These are phyloP conservation scores for Melanostoma mellinum DNA, from an alignment of 2,888 invertebrate species.

Conservation along the genomic window DNA sequence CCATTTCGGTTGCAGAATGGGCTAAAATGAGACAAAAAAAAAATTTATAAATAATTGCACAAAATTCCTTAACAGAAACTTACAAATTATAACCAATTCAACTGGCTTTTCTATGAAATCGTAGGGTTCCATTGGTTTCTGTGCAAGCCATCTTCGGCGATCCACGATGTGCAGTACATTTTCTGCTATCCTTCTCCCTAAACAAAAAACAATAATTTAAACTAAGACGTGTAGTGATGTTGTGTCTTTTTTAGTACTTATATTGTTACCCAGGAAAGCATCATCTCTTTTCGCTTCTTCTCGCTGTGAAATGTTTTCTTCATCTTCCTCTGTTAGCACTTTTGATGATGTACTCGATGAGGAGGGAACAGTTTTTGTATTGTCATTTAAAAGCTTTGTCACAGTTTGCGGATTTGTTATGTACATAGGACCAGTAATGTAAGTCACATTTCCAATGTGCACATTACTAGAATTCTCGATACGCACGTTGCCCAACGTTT, in stretches of 20 bases:
- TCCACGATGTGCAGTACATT: conserved; percentile 78
- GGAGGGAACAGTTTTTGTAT: conserved; percentile 18
- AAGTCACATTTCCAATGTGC: conserved; percentile 83
- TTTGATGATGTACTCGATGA: neutral
- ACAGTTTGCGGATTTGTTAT: conserved; percentile 74
- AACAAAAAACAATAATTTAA: conserved; percentile 15
- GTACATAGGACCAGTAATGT: conserved; percentile 82
- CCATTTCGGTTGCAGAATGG: conserved; percentile 83
- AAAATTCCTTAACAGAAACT: conserved; percentile 68
- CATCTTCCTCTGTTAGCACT: conserved; percentile 8
- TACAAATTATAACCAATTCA: conserved; percentile 83
- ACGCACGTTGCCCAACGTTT: conserved; percentile 79
- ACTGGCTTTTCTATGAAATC: conserved; percentile 80
- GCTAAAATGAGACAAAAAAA: conserved; percentile 76
- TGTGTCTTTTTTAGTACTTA: conserved; percentile 49
- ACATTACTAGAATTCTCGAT: conserved; percentile 82
- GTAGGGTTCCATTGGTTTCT: conserved; percentile 80
- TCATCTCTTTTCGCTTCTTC: conserved; percentile 76
- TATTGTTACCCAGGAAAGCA: conserved; percentile 77
- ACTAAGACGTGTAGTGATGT: too few relatives aligned
- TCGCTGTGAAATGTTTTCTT: conserved; percentile 69
- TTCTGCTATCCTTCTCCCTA: conserved; percentile 77
- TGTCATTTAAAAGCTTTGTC: conserved; percentile 27
- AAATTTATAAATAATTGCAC: neutral
- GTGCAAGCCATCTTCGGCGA: conserved; percentile 83